Evolutionary conservation across 53 echinoderm and acorn worm genomes (phyloP).

Genomic region (Echinometra lucunter): DNA sequence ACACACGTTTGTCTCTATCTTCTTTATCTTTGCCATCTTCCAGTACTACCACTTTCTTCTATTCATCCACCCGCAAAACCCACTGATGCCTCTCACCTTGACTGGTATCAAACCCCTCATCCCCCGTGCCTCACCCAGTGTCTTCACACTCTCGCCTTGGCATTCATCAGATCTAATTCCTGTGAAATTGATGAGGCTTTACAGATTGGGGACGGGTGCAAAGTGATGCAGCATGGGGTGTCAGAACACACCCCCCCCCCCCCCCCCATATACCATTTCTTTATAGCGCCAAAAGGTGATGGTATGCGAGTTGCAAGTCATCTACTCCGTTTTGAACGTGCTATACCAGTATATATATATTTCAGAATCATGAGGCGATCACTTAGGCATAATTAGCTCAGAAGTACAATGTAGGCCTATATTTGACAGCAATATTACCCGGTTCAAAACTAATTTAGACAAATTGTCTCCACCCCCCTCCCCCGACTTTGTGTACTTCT

Average conservation of each 20-base stretch:
- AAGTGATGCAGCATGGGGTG: not conserved
- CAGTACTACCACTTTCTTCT: not conserved
- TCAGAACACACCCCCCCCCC: too few species aligned
- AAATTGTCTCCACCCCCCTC: too few species aligned
- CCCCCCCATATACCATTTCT: conserved; percentile 3
- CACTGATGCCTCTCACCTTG: conserved; percentile 20
- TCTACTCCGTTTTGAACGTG: not conserved
- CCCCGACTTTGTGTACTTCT: too few species aligned
- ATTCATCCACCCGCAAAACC: not conserved
- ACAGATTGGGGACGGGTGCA: conserved; percentile 41
- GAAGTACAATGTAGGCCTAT: too few species aligned
- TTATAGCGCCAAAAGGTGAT: not conserved
- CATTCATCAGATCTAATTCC: conserved; percentile 50
- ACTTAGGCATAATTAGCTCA: too few species aligned
- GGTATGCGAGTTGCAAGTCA: not conserved
- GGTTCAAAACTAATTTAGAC: too few species aligned
- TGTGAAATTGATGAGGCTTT: conserved; percentile 58
- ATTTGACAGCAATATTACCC: too few species aligned
- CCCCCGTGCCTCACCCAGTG: not conserved
- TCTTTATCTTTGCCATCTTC: not conserved
- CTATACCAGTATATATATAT: not conserved
- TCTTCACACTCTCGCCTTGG: not conserved
- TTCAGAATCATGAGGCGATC: too few species aligned
- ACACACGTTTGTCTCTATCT: not conserved
- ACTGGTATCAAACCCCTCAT: not conserved